phyloP scores from a whole-genome alignment of 2,888 invertebrate species.

The Dryobota labecula region DNA sequence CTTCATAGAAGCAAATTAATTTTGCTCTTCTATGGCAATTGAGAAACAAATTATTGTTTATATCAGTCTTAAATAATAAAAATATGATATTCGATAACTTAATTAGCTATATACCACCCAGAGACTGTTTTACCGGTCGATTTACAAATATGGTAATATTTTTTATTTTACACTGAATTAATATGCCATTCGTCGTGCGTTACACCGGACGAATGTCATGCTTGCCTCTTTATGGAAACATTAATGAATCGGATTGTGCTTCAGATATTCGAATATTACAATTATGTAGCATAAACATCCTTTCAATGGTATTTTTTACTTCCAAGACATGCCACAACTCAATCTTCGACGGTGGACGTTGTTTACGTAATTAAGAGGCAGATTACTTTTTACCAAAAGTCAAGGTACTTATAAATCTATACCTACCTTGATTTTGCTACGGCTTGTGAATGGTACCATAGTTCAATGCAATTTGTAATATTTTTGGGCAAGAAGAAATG shows the following conservation, averaged over 20 bases:
- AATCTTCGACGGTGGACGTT: neutral
- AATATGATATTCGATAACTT: neutral
- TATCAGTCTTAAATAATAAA: neutral
- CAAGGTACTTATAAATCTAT: no score
- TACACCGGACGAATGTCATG: slow-evolving; percentile 23
- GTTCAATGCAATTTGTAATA: neutral
- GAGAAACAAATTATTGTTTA: slow-evolving; percentile 10
- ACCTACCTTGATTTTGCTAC: no score
- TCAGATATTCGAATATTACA: slow-evolving; percentile 36
- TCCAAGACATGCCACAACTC: slow-evolving; percentile 13
- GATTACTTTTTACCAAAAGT: neutral
- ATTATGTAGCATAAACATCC: slow-evolving; percentile 13
- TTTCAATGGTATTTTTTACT: slow-evolving; percentile 29
- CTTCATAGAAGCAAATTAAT: slow-evolving; percentile 14
- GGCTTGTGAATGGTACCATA: neutral
- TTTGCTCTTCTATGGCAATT: neutral
- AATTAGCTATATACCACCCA: slow-evolving; percentile 31
- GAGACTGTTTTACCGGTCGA: slow-evolving; percentile 4
- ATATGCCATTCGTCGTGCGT: slow-evolving; percentile 35
- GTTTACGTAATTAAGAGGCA: neutral
- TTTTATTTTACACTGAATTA: slow-evolving; percentile 36
- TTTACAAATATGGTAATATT: slow-evolving; percentile 23
- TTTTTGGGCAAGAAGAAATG: neutral
- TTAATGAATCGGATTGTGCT: slow-evolving; percentile 48
- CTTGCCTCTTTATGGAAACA: slow-evolving; percentile 48